A percentile compares a stretch with the other conserved stretches of the same genome.
Evolutionary conservation across 1,140 invertebrate species (phyloP).

Genomic region (Zaprionus camerounensis): DNA sequence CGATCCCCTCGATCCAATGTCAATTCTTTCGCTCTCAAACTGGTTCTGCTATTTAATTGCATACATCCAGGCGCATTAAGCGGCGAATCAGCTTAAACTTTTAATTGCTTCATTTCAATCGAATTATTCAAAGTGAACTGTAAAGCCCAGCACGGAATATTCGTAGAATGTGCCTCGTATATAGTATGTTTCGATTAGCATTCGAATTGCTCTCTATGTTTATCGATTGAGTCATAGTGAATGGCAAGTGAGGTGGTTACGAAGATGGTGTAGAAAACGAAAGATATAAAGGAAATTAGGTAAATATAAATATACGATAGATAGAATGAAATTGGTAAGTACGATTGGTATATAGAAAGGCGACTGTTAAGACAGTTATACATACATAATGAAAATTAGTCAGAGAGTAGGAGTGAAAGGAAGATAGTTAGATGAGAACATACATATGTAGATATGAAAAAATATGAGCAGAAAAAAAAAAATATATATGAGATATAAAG

Average conservation of each 20-base stretch:
- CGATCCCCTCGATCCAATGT: neutral
- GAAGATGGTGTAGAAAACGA: neutral
- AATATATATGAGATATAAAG: too few relatives aligned
- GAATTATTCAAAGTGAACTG: neutral
- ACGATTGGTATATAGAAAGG: too few relatives aligned
- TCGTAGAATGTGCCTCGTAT: neutral
- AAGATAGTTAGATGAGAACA: neutral
- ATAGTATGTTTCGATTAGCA: neutral
- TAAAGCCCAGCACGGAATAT: neutral
- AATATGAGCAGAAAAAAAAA: too few relatives aligned
- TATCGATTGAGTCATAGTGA: neutral
- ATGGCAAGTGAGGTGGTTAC: neutral
- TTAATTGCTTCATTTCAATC: conserved; percentile 13
- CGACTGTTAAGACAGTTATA: too few relatives aligned
- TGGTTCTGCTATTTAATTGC: conserved; percentile 44
- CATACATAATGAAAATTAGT: too few relatives aligned
- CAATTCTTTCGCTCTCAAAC: conserved; percentile 13
- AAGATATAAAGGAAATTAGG: neutral
- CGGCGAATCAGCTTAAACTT: conserved; percentile 8
- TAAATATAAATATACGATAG: neutral
- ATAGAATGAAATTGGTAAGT: neutral
- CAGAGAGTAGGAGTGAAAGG: too few relatives aligned
- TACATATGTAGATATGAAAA: too few relatives aligned
- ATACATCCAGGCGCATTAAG: conserved; percentile 52
- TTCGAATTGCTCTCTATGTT: neutral